Evolutionary conservation across 53 echinoderm and acorn worm genomes (phyloP).

Genomic region (Echinometra lucunter): DNA sequence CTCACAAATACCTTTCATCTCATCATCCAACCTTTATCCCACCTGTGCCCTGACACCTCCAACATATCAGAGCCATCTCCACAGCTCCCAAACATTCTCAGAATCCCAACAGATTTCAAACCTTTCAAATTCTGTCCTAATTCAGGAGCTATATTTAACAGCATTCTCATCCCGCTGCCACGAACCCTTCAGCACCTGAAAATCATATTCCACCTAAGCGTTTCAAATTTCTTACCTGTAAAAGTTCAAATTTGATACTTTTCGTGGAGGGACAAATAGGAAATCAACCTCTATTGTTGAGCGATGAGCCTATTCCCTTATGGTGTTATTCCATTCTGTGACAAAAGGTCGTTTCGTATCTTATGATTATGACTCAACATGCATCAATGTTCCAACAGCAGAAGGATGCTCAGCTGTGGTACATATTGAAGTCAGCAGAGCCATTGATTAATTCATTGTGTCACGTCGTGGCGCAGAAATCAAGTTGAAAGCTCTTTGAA

Average conservation of each 20-base stretch:
- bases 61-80: not conserved
- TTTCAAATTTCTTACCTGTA: not conserved
- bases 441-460: not conserved
- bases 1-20: not conserved
- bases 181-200: constrained; percentile 6
- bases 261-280: not conserved
- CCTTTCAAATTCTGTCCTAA: constrained; percentile 18
- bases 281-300: constrained; percentile 16
- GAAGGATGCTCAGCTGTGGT: not conserved
- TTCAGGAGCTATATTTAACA: constrained; percentile 32
- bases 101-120: constrained; percentile 19
- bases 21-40: not conserved
- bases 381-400: not conserved
- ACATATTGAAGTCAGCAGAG: not conserved
- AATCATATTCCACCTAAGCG: constrained; percentile 1
- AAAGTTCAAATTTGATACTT: constrained; percentile 41
- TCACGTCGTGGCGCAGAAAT: not conserved
- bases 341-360: constrained; percentile 2
- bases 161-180: not conserved
- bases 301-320: not conserved
- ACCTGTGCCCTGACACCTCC: not conserved
- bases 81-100: not conserved
- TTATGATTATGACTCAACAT: constrained; percentile 11
- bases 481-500: not conserved
- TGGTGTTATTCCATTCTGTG: not conserved